phyloP scores from a whole-genome alignment of 2,113 vertebrate species.

The Phyllostomus discolor region DNA sequence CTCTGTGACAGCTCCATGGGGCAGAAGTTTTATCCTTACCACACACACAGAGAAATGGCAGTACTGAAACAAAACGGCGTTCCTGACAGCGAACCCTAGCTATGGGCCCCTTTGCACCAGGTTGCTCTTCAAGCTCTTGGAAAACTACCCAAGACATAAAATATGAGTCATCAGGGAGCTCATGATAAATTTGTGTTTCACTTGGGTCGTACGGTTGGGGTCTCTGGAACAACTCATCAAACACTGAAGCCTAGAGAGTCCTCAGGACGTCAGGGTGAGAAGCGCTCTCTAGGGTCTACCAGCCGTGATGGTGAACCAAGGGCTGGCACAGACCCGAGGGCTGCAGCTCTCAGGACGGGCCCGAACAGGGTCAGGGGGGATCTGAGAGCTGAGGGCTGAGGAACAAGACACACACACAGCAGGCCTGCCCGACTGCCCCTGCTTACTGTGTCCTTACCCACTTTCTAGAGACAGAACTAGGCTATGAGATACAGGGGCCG shows the following conservation, averaged over 20 bases:
- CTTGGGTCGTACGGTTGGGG: background rate
- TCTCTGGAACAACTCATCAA: background rate
- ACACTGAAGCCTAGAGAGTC: background rate
- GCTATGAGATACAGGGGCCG: background rate
- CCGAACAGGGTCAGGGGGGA: background rate
- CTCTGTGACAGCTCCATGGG: background rate
- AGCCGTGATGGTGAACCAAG: background rate
- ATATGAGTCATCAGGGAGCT: background rate
- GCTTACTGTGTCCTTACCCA: background rate
- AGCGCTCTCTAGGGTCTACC: fast-evolving
- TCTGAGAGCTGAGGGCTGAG: background rate
- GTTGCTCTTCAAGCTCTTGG: background rate
- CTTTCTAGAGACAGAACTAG: background rate
- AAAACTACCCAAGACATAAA: background rate
- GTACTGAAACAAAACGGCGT: background rate
- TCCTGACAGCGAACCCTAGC: background rate
- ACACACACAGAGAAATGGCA: background rate
- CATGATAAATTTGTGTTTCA: background rate
- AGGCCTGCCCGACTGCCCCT: background rate
- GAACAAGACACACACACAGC: background rate
- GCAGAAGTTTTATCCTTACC: background rate
- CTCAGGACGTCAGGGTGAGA: background rate
- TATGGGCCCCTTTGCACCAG: background rate
- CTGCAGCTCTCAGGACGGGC: background rate
- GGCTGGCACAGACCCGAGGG: background rate